These are phyloP conservation scores for Sebastes wilsoni DNA, from an alignment of 2,797 vertebrate genomes.

Conservation along the genomic window DNA sequence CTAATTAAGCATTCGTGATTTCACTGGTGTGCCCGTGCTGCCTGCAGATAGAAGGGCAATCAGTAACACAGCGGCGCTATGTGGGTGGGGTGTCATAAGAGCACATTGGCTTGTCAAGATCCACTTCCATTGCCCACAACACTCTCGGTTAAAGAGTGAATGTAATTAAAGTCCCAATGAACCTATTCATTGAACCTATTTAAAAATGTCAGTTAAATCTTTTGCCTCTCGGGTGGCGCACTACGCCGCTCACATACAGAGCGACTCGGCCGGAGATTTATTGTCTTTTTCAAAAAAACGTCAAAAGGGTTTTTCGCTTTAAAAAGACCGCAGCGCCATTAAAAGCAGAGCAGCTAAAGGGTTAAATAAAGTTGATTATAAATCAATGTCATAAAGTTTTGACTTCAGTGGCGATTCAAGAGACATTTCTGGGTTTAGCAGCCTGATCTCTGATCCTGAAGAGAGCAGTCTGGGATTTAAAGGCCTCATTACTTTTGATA, in stretches of 20 bases:
- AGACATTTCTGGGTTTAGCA: slow-evolving; percentile 7
- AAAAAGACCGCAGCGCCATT: not conserved
- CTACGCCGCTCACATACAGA: slow-evolving; percentile 46
- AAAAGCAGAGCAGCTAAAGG: not conserved
- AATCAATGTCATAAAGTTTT: slow-evolving; percentile 5
- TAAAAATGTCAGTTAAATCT: slow-evolving; percentile 75
- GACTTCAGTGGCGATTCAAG: not conserved
- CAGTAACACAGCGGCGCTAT: slow-evolving; percentile 58
- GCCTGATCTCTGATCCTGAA: not conserved
- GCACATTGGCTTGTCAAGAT: slow-evolving; percentile 73
- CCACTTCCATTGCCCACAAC: slow-evolving; percentile 70
- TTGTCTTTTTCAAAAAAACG: slow-evolving; percentile 15
- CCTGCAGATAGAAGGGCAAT: slow-evolving; percentile 71
- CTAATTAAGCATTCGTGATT: slow-evolving; percentile 84
- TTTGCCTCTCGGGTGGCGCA: slow-evolving; percentile 39
- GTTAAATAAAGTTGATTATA: slow-evolving; percentile 21
- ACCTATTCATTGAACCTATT: slow-evolving; percentile 79
- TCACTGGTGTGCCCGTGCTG: slow-evolving; percentile 59
- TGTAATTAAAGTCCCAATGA: slow-evolving; percentile 81
- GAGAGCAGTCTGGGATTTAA: slow-evolving; percentile 5
- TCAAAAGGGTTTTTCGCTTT: slow-evolving; percentile 19
- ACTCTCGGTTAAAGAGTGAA: slow-evolving; percentile 71
- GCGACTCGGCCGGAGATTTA: slow-evolving; percentile 5
- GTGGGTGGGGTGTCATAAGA: slow-evolving; percentile 72
- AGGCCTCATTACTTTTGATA: slow-evolving; percentile 28